Evolutionary conservation across 2,113 vertebrate genomes (phyloP).

Genomic region (Ovis aries): DNA sequence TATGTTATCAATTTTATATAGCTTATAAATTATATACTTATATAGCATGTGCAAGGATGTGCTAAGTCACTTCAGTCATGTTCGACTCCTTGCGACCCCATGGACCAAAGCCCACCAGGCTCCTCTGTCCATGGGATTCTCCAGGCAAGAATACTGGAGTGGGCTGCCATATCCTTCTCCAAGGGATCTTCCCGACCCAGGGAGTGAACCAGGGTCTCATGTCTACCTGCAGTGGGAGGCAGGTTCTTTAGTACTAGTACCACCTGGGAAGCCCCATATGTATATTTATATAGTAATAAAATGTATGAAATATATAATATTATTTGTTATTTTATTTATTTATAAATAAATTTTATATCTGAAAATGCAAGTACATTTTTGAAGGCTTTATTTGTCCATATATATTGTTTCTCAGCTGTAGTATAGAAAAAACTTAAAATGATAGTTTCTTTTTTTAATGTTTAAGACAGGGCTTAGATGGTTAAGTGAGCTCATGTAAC

Average conservation of each 20-base stretch:
- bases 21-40: not conserved
- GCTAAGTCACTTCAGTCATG: not conserved
- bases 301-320: not conserved
- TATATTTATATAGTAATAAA: not conserved
- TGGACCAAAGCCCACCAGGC: not conserved
- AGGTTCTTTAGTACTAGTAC: not conserved
- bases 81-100: rapidly evolving
- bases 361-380: conserved; percentile 1
- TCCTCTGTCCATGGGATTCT: not conserved
- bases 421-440: not conserved
- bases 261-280: not conserved
- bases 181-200: not conserved
- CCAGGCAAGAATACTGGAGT: not conserved
- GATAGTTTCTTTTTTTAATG: not conserved
- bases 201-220: not conserved
- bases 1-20: not conserved
- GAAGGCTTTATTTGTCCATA: not conserved
- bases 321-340: not conserved
- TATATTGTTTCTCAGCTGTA: not conserved
- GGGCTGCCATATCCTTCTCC: not conserved
- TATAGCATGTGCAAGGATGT: not conserved
- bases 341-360: not conserved
- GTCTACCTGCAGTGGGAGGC: not conserved
- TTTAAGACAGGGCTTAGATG: not conserved
- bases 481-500: not conserved